Evolutionary conservation across 1,140 invertebrate species (phyloP).

Genomic region (Drosophila santomea): DNA sequence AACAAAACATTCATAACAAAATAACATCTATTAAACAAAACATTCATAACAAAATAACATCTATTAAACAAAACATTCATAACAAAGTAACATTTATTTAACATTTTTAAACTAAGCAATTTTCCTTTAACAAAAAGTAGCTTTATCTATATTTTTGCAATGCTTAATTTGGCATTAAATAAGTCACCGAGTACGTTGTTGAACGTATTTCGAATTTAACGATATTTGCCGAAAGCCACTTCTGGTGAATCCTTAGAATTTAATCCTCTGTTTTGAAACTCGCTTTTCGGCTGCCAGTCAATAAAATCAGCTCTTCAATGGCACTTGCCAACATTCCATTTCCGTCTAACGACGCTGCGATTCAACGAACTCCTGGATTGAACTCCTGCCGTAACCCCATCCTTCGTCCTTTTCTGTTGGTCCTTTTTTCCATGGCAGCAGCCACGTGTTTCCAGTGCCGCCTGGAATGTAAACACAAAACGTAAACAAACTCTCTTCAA

Average conservation of each 20-base stretch:
- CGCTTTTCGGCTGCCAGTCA: background rate
- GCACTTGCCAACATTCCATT: conserved; percentile 32
- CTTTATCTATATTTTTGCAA: too few species aligned
- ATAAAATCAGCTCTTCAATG: conserved; percentile 25
- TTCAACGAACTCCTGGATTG: conserved; percentile 19
- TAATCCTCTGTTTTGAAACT: conserved; percentile 25
- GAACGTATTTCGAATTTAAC: too few species aligned
- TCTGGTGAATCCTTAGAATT: background rate
- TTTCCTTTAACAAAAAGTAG: too few species aligned
- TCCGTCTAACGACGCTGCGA: conserved; percentile 10
- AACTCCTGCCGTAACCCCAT: background rate
- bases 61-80: too few species aligned
- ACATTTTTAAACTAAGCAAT: too few species aligned
- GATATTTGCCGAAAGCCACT: background rate
- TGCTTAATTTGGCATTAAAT: too few species aligned
- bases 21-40: too few species aligned
- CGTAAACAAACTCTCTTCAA: conserved; percentile 58
- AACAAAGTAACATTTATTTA: background rate
- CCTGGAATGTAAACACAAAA: conserved; percentile 71
- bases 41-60: too few species aligned
- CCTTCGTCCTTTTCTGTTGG: background rate
- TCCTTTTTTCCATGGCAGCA: background rate
- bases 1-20: too few species aligned
- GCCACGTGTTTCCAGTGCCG: conserved; percentile 33
- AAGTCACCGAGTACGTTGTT: too few species aligned